These are phyloP conservation scores for Rissa tridactyla DNA, from an alignment of 2,113 vertebrate genomes.

Conservation along the genomic window DNA sequence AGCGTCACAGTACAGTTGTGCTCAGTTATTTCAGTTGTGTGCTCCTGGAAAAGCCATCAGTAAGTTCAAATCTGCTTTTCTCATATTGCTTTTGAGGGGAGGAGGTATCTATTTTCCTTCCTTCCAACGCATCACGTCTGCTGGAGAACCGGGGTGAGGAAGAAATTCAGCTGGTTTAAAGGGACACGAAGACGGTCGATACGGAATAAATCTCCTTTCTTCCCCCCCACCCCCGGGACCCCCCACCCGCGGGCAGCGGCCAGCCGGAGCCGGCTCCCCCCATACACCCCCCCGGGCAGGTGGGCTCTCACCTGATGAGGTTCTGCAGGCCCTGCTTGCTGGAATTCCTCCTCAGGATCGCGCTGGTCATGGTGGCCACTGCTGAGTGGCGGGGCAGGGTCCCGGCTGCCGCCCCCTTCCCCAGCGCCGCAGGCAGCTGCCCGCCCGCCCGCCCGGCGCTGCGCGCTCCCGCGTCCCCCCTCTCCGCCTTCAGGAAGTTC, in stretches of 20 bases:
- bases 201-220: rapidly evolving
- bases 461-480: conserved; percentile 24
- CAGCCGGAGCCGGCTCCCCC: background rate
- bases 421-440: background rate
- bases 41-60: conserved; percentile 40
- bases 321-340: conserved; percentile 83
- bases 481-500: conserved; percentile 50
- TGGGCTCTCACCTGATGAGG: conserved; percentile 83
- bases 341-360: conserved; percentile 77
- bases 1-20: background rate
- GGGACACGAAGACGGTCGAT: background rate
- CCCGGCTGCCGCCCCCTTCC: conserved; percentile 2
- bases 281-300: background rate
- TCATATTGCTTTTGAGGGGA: background rate
- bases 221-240: background rate
- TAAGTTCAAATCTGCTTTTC: conserved; percentile 14
- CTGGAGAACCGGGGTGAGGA: background rate
- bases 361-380: conserved; percentile 61
- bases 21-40: background rate
- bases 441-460: background rate
- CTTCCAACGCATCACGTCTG: background rate
- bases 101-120: background rate
- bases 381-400: background rate
- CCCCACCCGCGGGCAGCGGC: background rate
- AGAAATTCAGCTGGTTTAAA: background rate